A percentile compares a stretch with the other conserved stretches of the same genome.
Evolutionary conservation across 2,888 invertebrate species (phyloP).

Genomic region (Teinopalpus imperialis): DNA sequence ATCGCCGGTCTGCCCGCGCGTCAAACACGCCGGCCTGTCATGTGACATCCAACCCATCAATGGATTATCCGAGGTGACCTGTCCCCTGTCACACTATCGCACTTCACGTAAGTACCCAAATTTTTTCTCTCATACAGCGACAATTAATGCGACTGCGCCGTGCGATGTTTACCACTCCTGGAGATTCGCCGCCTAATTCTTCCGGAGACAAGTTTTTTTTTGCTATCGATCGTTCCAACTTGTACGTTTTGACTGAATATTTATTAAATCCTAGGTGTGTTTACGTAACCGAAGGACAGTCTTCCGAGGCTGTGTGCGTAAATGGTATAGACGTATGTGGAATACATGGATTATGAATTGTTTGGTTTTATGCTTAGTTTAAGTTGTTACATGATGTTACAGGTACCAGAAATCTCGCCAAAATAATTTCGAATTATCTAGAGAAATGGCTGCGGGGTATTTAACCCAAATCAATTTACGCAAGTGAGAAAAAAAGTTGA

Average conservation of each 20-base stretch:
- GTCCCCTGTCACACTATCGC: constrained; percentile 36
- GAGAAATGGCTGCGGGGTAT: too few species aligned
- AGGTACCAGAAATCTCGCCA: too few species aligned
- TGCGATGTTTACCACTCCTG: constrained; percentile 62
- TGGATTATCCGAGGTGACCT: constrained; percentile 73
- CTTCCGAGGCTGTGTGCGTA: constrained; percentile 16
- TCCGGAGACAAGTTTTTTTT: constrained; percentile 46
- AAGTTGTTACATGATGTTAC: too few species aligned
- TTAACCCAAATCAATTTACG: too few species aligned
- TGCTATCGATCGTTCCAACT: constrained; percentile 55
- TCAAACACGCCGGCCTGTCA: constrained; percentile 36
- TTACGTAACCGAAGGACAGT: constrained; percentile 69
- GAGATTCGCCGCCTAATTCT: constrained; percentile 55
- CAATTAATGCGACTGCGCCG: constrained; percentile 56
- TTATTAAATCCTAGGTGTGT: constrained; percentile 59
- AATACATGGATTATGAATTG: background rate
- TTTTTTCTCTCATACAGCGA: constrained; percentile 21
- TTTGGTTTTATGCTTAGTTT: too few species aligned
- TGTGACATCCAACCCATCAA: constrained; percentile 57
- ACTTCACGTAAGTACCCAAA: constrained; percentile 14
- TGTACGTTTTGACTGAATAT: constrained; percentile 47
- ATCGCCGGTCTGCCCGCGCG: constrained; percentile 62
- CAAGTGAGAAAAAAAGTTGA: too few species aligned
- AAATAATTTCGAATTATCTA: too few species aligned
- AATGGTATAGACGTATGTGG: background rate